phyloP scores from a whole-genome alignment of 1,140 invertebrate species.

The Watersipora subatra region DNA sequence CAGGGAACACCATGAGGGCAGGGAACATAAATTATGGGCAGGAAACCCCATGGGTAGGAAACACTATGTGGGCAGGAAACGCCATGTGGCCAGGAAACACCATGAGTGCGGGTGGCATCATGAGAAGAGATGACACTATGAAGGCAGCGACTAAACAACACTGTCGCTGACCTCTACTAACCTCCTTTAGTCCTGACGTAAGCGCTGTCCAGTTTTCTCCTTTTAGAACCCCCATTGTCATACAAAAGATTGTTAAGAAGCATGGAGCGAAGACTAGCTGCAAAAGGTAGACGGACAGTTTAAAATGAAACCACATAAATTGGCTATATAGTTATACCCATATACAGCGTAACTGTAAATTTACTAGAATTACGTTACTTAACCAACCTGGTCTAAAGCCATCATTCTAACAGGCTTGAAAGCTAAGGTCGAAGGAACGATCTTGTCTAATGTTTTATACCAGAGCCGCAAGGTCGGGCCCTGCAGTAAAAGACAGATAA shows the following conservation, averaged over 20 bases:
- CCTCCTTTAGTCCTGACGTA: neutral
- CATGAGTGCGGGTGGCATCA: too few relatives aligned
- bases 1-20: too few relatives aligned
- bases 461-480: constrained; percentile 54
- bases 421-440: constrained; percentile 42
- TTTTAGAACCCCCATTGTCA: constrained; percentile 47
- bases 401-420: constrained; percentile 52
- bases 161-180: neutral
- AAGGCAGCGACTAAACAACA: too few relatives aligned
- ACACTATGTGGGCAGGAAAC: too few relatives aligned
- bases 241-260: constrained; percentile 49
- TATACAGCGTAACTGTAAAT: neutral
- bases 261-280: constrained; percentile 48
- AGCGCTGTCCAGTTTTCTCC: constrained; percentile 22
- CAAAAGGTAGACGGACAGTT: neutral
- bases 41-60: too few relatives aligned
- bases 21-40: too few relatives aligned
- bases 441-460: constrained; percentile 53
- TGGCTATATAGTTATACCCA: too few relatives aligned
- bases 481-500: constrained; percentile 39
- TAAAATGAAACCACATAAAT: neutral
- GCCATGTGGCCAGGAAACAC: too few relatives aligned
- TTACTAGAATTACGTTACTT: too few relatives aligned
- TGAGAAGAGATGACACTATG: too few relatives aligned
- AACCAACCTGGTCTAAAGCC: constrained; percentile 53